phyloP scores from a whole-genome alignment of 1,140 invertebrate genomes.

The Zaprionus kolodkinae region DNA sequence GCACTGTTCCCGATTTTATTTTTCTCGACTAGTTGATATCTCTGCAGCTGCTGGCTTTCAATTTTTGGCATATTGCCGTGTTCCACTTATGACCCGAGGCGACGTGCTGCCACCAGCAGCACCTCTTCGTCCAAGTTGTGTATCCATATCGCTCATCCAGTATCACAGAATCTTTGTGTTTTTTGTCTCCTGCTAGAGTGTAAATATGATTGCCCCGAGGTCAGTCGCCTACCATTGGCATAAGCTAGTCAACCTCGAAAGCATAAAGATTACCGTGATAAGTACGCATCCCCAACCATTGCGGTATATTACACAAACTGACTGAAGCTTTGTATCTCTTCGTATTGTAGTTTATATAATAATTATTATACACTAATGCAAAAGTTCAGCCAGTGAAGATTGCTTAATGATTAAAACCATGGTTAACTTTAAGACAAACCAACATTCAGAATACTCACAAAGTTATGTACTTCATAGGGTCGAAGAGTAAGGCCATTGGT shows the following conservation, averaged over 20 bases:
- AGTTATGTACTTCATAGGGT: no score
- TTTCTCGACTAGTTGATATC: constrained; percentile 31
- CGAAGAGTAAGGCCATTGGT: no score
- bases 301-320: constrained; percentile 32
- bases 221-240: constrained; percentile 47
- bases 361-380: no score
- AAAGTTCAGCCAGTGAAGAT: no score
- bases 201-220: constrained; percentile 62
- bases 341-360: no score
- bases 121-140: not conserved
- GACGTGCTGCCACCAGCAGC: constrained; percentile 12
- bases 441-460: no score
- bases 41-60: constrained; percentile 56
- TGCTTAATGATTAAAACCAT: no score
- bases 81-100: constrained; percentile 61
- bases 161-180: not conserved
- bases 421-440: no score
- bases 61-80: constrained; percentile 74
- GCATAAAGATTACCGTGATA: constrained; percentile 48
- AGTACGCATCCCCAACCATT: constrained; percentile 22
- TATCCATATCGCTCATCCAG: not conserved
- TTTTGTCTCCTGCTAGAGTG: constrained; percentile 29
- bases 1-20: constrained; percentile 47
- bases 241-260: constrained; percentile 36
- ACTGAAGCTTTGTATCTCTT: no score